Evolutionary conservation across 2,888 invertebrate genomes (phyloP).

Genomic region (Zaprionus obscuricornis): DNA sequence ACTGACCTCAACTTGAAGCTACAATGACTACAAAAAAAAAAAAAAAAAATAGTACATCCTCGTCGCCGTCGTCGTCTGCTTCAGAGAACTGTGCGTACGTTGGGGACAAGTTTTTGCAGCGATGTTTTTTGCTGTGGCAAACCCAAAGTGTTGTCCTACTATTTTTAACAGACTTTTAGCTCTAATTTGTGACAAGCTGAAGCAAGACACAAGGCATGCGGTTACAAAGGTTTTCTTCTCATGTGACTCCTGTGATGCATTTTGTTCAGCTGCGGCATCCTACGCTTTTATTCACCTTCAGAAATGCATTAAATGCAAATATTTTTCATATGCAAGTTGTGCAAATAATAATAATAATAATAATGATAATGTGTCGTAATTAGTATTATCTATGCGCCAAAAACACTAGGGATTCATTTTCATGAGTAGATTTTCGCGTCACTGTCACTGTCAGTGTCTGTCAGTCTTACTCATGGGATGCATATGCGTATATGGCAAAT

Average conservation of each 20-base stretch:
- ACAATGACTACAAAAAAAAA: conserved; percentile 17
- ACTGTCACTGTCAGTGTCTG: conserved; percentile 10
- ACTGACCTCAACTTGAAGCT: conserved; percentile 41
- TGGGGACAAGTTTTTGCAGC: conserved; percentile 50
- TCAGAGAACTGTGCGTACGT: conserved; percentile 37
- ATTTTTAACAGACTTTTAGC: conserved; percentile 12
- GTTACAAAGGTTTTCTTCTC: conserved; percentile 45
- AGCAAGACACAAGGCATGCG: conserved; percentile 14
- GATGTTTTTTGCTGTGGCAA: not conserved
- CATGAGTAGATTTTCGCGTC: conserved; percentile 45
- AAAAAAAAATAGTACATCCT: not conserved
- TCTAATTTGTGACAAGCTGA: conserved; percentile 46
- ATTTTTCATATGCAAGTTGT: conserved; percentile 27
- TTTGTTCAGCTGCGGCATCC: conserved; percentile 3
- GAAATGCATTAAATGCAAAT: too few species aligned
- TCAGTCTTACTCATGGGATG: conserved; percentile 6
- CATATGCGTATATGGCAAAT: too few species aligned
- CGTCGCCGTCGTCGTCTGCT: conserved; percentile 2
- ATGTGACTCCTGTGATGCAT: not conserved
- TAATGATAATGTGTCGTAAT: conserved; percentile 37
- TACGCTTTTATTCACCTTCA: not conserved
- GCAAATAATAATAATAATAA: conserved; percentile 15
- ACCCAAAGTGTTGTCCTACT: conserved; percentile 16
- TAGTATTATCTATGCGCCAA: conserved; percentile 25
- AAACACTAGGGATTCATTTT: conserved; percentile 3